These are phyloP conservation scores for Sisor rabdophorus DNA, from an alignment of 2,113 vertebrate species.

Conservation along the genomic window DNA sequence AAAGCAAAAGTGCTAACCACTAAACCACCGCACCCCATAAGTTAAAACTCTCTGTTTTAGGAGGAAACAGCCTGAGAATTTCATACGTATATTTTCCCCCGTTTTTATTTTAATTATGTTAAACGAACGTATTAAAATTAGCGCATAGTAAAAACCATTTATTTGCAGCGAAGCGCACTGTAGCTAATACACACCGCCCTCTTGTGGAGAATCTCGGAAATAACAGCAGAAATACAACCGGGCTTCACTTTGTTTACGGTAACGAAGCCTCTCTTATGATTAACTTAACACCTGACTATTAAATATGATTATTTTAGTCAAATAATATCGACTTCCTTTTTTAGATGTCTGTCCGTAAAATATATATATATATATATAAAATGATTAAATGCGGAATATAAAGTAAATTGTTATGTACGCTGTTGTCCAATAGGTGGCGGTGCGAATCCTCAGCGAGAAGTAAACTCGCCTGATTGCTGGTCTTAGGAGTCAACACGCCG, in stretches of 20 bases:
- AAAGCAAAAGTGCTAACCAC: no score
- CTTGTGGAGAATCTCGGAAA: slow-evolving; percentile 11
- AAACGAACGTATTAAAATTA: neutral
- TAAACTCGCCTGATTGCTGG: neutral
- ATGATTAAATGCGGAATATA: no score
- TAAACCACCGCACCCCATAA: no score
- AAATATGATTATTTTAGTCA: neutral
- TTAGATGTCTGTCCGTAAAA: no score
- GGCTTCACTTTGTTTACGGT: neutral
- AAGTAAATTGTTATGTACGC: neutral
- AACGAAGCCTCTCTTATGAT: neutral
- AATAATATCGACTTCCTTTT: neutral
- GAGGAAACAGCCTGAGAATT: neutral
- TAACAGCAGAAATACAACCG: slow-evolving; percentile 6
- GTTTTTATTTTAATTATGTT: no score
- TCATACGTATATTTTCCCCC: no score
- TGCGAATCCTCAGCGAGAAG: neutral
- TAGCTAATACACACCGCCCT: neutral
- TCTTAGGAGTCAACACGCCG: neutral
- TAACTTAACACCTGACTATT: neutral
- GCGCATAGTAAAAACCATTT: neutral
- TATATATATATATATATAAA: no score
- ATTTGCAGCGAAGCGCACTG: neutral
- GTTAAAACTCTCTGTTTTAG: no score
- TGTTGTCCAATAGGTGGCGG: neutral